Evolutionary conservation across 2,113 vertebrate genomes (phyloP).

Genomic region (Nesogale talazaci): DNA sequence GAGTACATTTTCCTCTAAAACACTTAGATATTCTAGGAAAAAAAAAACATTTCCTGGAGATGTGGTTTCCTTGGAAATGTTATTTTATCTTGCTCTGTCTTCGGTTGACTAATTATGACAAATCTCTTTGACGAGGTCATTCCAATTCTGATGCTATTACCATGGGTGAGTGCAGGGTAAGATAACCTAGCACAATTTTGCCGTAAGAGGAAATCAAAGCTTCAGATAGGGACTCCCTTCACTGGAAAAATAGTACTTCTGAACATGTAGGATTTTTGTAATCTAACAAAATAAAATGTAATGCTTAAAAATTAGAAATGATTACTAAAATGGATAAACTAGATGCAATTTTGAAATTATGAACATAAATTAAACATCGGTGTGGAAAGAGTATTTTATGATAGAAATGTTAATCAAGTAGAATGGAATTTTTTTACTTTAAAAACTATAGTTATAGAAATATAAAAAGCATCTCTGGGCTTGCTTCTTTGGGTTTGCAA

Average conservation of each 20-base stretch:
- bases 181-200: conserved; percentile 30
- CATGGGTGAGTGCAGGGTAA: not conserved
- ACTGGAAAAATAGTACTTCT: not conserved
- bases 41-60: conserved; percentile 8
- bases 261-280: not conserved
- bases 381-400: not conserved
- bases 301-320: not conserved
- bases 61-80: conserved; percentile 43
- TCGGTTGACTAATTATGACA: conserved; percentile 26
- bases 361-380: not conserved
- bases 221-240: not conserved
- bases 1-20: not conserved
- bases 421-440: not conserved
- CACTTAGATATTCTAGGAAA: not conserved
- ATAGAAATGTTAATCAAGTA: not conserved
- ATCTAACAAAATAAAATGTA: not conserved
- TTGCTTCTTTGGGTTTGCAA: not conserved
- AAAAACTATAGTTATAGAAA: not conserved
- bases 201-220: not conserved
- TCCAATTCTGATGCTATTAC: not conserved
- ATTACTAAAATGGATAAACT: not conserved
- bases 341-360: not conserved
- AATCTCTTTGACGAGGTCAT: not conserved
- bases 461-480: not conserved
- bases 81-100: conserved; percentile 20